Evolutionary conservation across 2,888 invertebrate species (phyloP).

Genomic region (Drosophila prolongata): DNA sequence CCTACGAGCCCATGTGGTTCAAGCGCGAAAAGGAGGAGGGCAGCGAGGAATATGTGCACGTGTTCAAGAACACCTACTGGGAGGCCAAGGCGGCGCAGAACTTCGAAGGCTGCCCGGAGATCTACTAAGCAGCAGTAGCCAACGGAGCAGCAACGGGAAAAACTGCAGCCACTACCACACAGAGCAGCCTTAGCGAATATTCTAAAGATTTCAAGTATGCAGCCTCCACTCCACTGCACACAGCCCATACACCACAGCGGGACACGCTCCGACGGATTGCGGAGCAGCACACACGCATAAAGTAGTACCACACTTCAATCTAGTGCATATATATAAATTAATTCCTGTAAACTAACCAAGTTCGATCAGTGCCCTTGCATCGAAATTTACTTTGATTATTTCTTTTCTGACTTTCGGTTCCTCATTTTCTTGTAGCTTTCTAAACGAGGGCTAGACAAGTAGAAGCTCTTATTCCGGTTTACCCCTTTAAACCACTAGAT

Average conservation of each 20-base stretch:
- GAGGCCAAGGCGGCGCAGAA: slow-evolving; percentile 93
- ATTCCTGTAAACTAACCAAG: slow-evolving; percentile 54
- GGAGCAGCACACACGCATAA: slow-evolving; percentile 49
- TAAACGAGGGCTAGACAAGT: not conserved
- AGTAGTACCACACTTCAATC: slow-evolving; percentile 31
- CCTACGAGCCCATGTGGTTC: slow-evolving; percentile 96
- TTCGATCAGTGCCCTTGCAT: slow-evolving; percentile 19
- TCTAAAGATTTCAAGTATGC: slow-evolving; percentile 52
- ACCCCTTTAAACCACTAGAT: slow-evolving; percentile 14
- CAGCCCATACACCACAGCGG: slow-evolving; percentile 10
- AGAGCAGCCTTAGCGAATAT: slow-evolving; percentile 52
- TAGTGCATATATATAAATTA: slow-evolving; percentile 49
- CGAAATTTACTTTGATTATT: slow-evolving; percentile 16
- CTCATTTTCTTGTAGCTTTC: slow-evolving; percentile 9
- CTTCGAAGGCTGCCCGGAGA: slow-evolving; percentile 96
- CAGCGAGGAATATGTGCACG: slow-evolving; percentile 89
- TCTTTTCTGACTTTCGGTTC: slow-evolving; percentile 1
- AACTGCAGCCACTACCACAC: slow-evolving; percentile 30
- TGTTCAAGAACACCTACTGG: slow-evolving; percentile 97
- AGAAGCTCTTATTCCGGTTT: not conserved
- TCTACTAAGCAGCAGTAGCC: slow-evolving; percentile 84
- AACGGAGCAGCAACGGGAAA: slow-evolving; percentile 7
- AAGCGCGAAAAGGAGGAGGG: slow-evolving; percentile 90
- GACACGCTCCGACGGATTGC: slow-evolving; percentile 24
- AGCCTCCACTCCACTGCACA: slow-evolving; percentile 43